Evolutionary conservation across 1,140 invertebrate genomes (phyloP).

Genomic region (Trachymyrmex cornetzi): DNA sequence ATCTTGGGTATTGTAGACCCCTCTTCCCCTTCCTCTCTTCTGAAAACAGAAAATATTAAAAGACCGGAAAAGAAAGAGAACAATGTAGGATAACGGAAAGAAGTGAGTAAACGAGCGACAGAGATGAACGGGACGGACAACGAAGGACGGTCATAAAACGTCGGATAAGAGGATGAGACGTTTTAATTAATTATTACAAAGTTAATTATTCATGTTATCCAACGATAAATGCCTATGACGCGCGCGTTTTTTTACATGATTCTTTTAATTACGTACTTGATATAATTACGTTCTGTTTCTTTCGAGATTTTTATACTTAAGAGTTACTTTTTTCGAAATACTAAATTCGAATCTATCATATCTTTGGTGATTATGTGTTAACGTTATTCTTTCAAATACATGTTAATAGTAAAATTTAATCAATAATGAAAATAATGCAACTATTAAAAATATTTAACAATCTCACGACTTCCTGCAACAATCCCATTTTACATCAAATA

Average conservation of each 20-base stretch:
- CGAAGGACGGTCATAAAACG: constrained; percentile 50
- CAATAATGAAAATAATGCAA: neutral
- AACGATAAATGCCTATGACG: neutral
- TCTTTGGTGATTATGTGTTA: neutral
- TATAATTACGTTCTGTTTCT: constrained; percentile 18
- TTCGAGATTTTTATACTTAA: neutral
- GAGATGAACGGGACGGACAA: constrained; percentile 11
- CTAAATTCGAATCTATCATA: neutral
- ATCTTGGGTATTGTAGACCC: constrained; percentile 77
- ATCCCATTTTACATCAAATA: neutral
- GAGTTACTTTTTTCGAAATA: neutral
- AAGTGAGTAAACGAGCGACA: constrained; percentile 25
- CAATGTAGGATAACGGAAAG: constrained; percentile 21
- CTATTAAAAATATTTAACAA: neutral
- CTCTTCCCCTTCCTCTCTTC: constrained; percentile 1
- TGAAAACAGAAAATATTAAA: constrained; percentile 79
- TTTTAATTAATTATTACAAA: constrained; percentile 77
- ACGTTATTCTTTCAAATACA: neutral
- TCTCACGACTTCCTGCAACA: neutral
- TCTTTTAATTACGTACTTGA: constrained; percentile 8
- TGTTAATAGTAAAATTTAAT: constrained; percentile 14
- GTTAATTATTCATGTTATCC: constrained; percentile 73
- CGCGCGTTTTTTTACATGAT: neutral
- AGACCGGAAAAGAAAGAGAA: constrained; percentile 29
- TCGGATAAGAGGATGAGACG: constrained; percentile 56